Percentiles rank a stretch among this genome's conserved stretches.
Conservation (phyloP, 2,888 invertebrate genomes). For the Notodonta ziczac region DNA sequence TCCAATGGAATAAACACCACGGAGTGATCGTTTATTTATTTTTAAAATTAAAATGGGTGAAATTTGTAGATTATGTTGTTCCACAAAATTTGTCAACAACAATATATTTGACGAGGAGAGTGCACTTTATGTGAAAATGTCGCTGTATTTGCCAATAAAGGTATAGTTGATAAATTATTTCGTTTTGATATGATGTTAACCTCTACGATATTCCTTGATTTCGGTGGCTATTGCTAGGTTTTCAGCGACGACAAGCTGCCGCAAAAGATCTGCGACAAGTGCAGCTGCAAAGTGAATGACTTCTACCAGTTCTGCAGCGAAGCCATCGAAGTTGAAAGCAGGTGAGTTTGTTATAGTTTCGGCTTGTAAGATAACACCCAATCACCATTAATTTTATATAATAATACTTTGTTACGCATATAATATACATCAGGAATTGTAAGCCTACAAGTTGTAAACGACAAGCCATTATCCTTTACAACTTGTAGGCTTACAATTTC, state of each 20-base stretch:
- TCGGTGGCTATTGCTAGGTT: slow-evolving; percentile 76
- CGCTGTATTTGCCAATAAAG: slow-evolving; percentile 90
- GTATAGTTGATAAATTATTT: slow-evolving; percentile 57
- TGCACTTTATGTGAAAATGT: slow-evolving; percentile 88
- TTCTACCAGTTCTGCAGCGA: slow-evolving; percentile 90
- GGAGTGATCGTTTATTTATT: slow-evolving; percentile 36
- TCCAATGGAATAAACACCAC: slow-evolving; percentile 60
- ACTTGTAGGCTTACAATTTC: background rate
- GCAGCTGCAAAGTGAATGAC: slow-evolving; percentile 89
- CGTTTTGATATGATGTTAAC: slow-evolving; percentile 41
- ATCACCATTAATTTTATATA: background rate
- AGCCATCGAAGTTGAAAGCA: slow-evolving; percentile 87
- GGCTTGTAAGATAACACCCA: background rate
- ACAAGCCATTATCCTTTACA: too few relatives aligned
- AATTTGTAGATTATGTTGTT: slow-evolving; percentile 77
- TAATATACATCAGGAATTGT: too few relatives aligned
- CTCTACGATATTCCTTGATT: slow-evolving; percentile 27
- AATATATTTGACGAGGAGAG: slow-evolving; percentile 89
- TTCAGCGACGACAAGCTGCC: slow-evolving; percentile 87
- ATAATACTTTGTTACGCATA: too few relatives aligned
- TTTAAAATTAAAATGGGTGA: slow-evolving; percentile 65
- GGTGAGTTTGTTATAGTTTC: slow-evolving; percentile 51
- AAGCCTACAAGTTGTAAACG: too few relatives aligned
- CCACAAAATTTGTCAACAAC: slow-evolving; percentile 84
- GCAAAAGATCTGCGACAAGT: slow-evolving; percentile 89